phyloP scores from a whole-genome alignment of 1,140 invertebrate genomes.

The Papilio polytes region DNA sequence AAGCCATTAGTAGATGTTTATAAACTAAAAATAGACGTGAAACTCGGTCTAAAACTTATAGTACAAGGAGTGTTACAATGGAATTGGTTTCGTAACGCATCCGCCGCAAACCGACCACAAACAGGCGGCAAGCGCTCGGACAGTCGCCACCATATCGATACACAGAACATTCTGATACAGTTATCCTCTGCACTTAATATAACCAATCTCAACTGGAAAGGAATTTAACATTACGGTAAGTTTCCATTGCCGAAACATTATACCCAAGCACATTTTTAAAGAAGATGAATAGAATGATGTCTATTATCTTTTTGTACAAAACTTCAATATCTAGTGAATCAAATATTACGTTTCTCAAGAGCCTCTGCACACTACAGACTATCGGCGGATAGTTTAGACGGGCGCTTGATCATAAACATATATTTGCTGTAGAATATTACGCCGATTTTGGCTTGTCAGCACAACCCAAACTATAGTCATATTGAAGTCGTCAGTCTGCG shows the following conservation, averaged over 20 bases:
- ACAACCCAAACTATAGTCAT: no score
- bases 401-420: no score
- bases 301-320: no score
- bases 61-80: constrained; percentile 56
- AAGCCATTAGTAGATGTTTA: not conserved
- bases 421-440: no score
- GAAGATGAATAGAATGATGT: no score
- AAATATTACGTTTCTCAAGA: no score
- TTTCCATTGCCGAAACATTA: not conserved
- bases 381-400: no score
- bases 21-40: not conserved
- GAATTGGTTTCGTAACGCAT: constrained; percentile 69
- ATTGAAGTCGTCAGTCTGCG: no score
- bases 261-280: no score
- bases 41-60: not conserved
- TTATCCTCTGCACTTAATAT: not conserved
- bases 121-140: constrained; percentile 65
- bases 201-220: not conserved
- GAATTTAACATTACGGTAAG: not conserved
- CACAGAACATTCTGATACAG: constrained; percentile 39
- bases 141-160: constrained; percentile 66
- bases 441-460: no score
- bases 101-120: constrained; percentile 65
- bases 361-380: no score
- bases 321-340: no score